phyloP scores from a whole-genome alignment of 2,113 vertebrate species.

The Merops nubicus region DNA sequence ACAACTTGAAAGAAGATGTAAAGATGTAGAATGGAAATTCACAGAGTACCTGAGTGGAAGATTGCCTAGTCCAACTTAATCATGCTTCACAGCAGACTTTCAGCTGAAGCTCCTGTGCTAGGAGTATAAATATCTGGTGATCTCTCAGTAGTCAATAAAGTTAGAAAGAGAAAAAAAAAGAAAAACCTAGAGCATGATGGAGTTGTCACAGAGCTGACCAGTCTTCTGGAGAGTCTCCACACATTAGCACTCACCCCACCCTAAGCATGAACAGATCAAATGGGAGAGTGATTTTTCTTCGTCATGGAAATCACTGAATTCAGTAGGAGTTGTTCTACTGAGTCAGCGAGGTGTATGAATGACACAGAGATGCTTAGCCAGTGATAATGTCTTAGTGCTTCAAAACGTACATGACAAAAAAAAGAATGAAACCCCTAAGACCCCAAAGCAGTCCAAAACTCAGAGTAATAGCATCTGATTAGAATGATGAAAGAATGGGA shows the following conservation, averaged over 20 bases:
- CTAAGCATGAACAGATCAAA: neutral
- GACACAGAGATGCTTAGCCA: neutral
- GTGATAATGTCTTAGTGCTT: neutral
- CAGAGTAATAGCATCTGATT: neutral
- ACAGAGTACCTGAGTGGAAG: neutral
- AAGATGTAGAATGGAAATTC: neutral
- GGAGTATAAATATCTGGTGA: neutral
- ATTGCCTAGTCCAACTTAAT: neutral
- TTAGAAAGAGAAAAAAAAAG: neutral
- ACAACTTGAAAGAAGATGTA: neutral
- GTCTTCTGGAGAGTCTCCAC: neutral
- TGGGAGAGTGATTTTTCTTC: neutral
- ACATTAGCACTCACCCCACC: fast-evolving
- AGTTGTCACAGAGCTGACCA: neutral
- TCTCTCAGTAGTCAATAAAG: neutral
- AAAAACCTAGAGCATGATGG: no score
- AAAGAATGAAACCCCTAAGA: neutral
- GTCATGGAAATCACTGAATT: neutral
- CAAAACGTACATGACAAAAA: neutral
- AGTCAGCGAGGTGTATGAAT: neutral
- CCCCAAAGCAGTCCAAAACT: neutral
- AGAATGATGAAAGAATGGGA: neutral
- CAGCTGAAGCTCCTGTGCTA: neutral
- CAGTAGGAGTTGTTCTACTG: neutral
- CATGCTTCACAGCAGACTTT: neutral